Percentiles rank a stretch among this genome's conserved stretches.
These are phyloP conservation scores for Vimba vimba DNA, from an alignment of 2,113 vertebrate species.

Conservation along the genomic window DNA sequence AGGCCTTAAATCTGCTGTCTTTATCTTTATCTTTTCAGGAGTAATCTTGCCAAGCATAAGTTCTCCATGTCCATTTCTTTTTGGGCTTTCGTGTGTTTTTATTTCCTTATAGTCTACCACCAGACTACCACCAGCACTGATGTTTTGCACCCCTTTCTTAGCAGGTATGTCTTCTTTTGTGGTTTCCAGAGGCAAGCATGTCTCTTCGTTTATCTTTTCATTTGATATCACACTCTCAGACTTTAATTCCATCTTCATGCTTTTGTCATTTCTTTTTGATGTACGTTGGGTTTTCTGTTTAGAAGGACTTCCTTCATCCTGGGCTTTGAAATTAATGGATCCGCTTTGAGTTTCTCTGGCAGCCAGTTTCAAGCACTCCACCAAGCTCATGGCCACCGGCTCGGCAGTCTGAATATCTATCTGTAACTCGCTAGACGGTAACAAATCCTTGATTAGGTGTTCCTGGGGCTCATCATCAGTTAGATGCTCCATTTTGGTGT, in stretches of 20 bases:
- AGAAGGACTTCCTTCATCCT: conserved; percentile 31
- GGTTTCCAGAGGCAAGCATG: not conserved
- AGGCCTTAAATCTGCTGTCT: not conserved
- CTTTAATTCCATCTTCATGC: conserved; percentile 54
- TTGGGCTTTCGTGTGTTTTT: conserved; percentile 52
- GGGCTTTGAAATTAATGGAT: conserved; percentile 44
- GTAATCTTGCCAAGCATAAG: conserved; percentile 7
- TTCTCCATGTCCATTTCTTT: conserved; percentile 31
- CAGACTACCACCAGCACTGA: conserved; percentile 26
- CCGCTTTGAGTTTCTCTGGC: conserved; percentile 53
- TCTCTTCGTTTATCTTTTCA: not conserved
- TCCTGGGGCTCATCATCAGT: conserved; percentile 8
- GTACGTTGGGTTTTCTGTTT: conserved; percentile 42
- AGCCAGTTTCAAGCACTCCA: conserved; percentile 60
- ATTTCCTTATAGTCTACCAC: conserved; percentile 64
- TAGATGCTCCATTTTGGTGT: conserved; percentile 16
- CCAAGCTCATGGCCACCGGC: conserved; percentile 47
- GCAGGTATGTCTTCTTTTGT: conserved; percentile 17
- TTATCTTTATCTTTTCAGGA: conserved; percentile 39
- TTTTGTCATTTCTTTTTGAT: conserved; percentile 40
- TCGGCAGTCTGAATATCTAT: not conserved
- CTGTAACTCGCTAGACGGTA: not conserved
- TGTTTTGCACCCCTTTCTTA: not conserved
- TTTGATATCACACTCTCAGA: conserved; percentile 25
- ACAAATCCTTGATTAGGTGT: not conserved